Conservation (phyloP, 2,797 vertebrate species). For the Neosilurus hyrtlii region DNA sequence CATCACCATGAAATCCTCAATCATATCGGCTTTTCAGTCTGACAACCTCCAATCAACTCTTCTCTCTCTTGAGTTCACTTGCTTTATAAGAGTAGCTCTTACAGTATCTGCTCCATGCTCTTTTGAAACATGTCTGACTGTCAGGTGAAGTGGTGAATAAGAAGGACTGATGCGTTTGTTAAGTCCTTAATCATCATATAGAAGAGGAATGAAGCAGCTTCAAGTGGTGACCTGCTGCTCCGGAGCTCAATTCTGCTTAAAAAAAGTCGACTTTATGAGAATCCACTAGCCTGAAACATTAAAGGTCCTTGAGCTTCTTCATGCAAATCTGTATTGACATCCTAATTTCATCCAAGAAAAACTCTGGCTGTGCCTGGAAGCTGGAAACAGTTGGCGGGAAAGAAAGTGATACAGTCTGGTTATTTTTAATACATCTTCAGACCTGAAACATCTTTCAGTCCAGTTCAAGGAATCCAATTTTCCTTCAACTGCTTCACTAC, state of each 20-base stretch:
- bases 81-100: constrained; percentile 11
- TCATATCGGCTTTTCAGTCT: not conserved
- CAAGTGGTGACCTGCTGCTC: not conserved
- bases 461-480: not conserved
- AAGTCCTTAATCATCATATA: constrained; percentile 16
- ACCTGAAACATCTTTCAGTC: not conserved
- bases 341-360: not conserved
- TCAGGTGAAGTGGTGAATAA: not conserved
- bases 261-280: not conserved
- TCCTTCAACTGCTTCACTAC: not conserved
- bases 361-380: not conserved
- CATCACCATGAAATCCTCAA: not conserved
- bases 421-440: not conserved
- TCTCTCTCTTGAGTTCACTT: not conserved
- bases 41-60: constrained; percentile 5
- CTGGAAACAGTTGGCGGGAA: not conserved
- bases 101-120: not conserved
- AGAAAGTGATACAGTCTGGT: not conserved
- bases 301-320: not conserved
- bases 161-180: not conserved
- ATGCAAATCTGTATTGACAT: constrained; percentile 11
- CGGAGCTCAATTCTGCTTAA: not conserved
- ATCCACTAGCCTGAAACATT: not conserved
- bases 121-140: constrained; percentile 5
- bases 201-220: constrained; percentile 11